Evolutionary conservation across 2,888 invertebrate species (phyloP), one percentile per base, ranked within the genome.

Genomic region (Taphrorychus bicolor): DNA sequence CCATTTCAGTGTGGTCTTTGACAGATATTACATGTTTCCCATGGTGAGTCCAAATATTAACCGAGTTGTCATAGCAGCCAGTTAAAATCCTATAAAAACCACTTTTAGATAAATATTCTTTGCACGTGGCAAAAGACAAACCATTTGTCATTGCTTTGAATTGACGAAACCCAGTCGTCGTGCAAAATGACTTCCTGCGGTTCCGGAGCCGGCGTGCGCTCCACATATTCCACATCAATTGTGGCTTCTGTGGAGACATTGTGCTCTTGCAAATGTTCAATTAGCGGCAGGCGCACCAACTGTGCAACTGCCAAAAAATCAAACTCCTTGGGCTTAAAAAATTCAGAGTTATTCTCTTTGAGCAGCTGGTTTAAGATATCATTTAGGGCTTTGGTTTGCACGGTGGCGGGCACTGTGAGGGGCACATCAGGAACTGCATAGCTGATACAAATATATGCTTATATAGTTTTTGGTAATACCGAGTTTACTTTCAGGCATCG

Each of bases 91-190:
- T 94, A 76, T 24, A 84, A 83, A 32, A 2, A 32, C 11, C 1
- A 32, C n/a, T n/a, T n/a, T n/a, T n/a, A n/a, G n/a, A n/a, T n/a
- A n/a, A n/a, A 7, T 32, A 32, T 32, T 32, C 7, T 7, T 32
- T 32, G 32, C 32, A 32, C 32, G 7, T 32, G 11, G 32, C 11
- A 32, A 32, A 1, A 32, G 32, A 45, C 51, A 58, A 73, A 77
- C 79, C 78, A 78, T 75, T 74, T 76, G 51, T 77, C 73, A 48
- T 65, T 52, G 53, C 76, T 73, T 53, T 76, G 70, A 63, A 78
- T 70, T 4, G 72, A 71, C 17, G 95, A 92, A n/a, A 98, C 95
- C 98, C 98, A 99, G 80, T 99, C 98, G 82, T 98, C 96, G 77
- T 98, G 97, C 80, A 94, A 87, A 72, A 98, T 84, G 79, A 95